Percentiles rank a stretch among this genome's conserved stretches.
phyloP scores from a whole-genome alignment of 2,888 invertebrate genomes.

The Alsophila aescularia region DNA sequence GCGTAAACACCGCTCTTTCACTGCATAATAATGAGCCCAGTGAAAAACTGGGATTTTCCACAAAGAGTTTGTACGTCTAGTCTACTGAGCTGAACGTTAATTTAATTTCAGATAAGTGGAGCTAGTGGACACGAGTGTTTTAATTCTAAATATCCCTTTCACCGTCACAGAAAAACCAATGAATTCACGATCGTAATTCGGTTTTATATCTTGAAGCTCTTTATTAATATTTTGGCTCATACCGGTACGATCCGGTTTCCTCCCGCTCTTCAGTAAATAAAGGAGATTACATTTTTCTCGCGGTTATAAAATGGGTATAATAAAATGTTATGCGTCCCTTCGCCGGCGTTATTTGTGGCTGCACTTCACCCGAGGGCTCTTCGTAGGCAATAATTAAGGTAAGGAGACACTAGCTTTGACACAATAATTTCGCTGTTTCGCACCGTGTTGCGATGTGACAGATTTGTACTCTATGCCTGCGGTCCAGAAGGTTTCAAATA shows the following conservation, averaged over 20 bases:
- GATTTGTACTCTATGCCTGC: too few species aligned
- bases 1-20: conserved; percentile 33
- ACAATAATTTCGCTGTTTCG: conserved; percentile 55
- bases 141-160: neutral
- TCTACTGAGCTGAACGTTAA: conserved; percentile 19
- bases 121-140: conserved; percentile 8
- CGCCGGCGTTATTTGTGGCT: conserved; percentile 68
- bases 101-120: conserved; percentile 18
- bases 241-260: conserved; percentile 54
- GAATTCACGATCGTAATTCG: conserved; percentile 35
- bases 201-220: conserved; percentile 39
- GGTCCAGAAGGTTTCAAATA: too few species aligned
- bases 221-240: conserved; percentile 57
- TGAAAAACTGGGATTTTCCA: conserved; percentile 24
- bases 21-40: conserved; percentile 30
- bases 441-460: conserved; percentile 53
- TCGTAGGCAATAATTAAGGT: conserved; percentile 61
- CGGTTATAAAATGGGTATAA: conserved; percentile 74
- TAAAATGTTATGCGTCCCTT: conserved; percentile 76
- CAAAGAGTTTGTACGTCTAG: conserved; percentile 23
- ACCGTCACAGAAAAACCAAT: conserved; percentile 23
- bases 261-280: conserved; percentile 68
- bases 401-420: conserved; percentile 53
- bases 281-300: conserved; percentile 74
- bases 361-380: conserved; percentile 62